These are phyloP conservation scores for Drosophila parthenogenetica DNA, from an alignment of 2,888 invertebrate genomes.

Conservation along the genomic window DNA sequence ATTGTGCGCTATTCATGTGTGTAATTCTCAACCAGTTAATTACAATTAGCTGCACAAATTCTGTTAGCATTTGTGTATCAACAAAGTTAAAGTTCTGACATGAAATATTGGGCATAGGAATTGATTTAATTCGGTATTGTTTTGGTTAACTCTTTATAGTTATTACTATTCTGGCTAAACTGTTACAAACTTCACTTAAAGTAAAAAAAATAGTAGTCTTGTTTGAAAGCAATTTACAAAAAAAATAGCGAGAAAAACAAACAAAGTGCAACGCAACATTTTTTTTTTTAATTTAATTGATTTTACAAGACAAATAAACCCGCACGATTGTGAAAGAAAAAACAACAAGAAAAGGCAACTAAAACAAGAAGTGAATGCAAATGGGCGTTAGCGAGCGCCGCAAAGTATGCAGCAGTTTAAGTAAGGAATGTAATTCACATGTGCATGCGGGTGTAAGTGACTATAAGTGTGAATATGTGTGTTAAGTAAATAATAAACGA, in stretches of 20 bases:
- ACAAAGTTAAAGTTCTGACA: neutral
- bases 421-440: constrained; percentile 65
- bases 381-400: constrained; percentile 30
- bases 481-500: constrained; percentile 56
- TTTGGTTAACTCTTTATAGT: too few relatives aligned
- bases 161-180: too few relatives aligned
- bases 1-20: constrained; percentile 46
- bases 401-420: constrained; percentile 75
- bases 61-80: constrained; percentile 2
- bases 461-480: constrained; percentile 9
- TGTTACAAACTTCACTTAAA: too few relatives aligned
- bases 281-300: constrained; percentile 65
- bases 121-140: too few relatives aligned
- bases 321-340: constrained; percentile 24
- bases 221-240: constrained; percentile 35
- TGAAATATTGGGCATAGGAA: neutral
- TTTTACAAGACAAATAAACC: constrained; percentile 45
- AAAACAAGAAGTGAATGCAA: constrained; percentile 45
- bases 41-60: neutral
- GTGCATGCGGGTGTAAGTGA: constrained; percentile 2
- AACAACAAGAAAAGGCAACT: constrained; percentile 14
- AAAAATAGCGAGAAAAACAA: constrained; percentile 11
- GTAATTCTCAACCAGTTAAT: constrained; percentile 14
- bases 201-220: too few relatives aligned
- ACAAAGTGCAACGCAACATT: constrained; percentile 44